Evolutionary conservation across 2,888 invertebrate genomes (phyloP).

Genomic region (Panzeria rudis): DNA sequence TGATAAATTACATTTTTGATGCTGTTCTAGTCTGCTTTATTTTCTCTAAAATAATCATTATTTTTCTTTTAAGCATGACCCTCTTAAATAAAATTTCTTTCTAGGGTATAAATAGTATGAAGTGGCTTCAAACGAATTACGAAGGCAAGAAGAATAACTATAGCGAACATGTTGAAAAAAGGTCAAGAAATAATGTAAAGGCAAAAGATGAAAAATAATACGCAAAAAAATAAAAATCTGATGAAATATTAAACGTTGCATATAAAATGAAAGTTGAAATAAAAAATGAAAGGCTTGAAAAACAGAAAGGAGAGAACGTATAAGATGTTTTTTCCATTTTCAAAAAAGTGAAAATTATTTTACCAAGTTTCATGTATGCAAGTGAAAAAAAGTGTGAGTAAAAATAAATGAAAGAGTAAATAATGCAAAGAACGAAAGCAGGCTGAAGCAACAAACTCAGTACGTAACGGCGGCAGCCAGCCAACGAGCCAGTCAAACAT

Average conservation of each 20-base stretch:
- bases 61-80: constrained; percentile 21
- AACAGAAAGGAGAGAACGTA: constrained; percentile 36
- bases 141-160: constrained; percentile 4
- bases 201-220: constrained; percentile 18
- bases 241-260: constrained; percentile 70
- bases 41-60: neutral
- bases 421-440: constrained; percentile 23
- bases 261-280: constrained; percentile 64
- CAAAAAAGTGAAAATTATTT: constrained; percentile 63
- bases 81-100: constrained; percentile 32
- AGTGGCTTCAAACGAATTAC: constrained; percentile 49
- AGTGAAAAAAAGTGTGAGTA: constrained; percentile 28
- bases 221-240: constrained; percentile 44
- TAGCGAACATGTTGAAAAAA: constrained; percentile 48
- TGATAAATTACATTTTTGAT: neutral
- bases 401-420: constrained; percentile 42
- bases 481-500: neutral
- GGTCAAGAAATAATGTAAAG: constrained; percentile 58
- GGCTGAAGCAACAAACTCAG: constrained; percentile 1
- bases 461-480: neutral
- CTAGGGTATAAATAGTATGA: constrained; percentile 16
- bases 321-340: neutral
- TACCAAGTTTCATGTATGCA: constrained; percentile 26
- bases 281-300: constrained; percentile 47
- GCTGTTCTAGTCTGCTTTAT: neutral